Percentiles rank a stretch among this genome's conserved stretches.
Conservation (phyloP, 2,888 invertebrate species). For the Thymelicus lineola region DNA sequence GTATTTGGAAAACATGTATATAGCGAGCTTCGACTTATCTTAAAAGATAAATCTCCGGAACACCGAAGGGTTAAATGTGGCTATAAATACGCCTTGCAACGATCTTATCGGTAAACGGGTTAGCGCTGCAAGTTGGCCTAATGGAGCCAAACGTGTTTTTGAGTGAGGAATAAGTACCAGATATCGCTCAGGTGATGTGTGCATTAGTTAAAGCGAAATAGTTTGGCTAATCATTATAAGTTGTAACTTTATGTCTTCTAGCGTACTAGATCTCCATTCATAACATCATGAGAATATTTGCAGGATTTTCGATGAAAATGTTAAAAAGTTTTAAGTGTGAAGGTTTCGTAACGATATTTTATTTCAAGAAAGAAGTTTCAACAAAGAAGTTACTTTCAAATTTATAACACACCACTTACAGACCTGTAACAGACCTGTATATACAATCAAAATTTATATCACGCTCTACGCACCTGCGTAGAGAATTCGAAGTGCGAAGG, state of each 20-base stretch:
- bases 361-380: too few relatives aligned
- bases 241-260: not conserved
- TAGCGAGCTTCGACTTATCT: conserved; percentile 11
- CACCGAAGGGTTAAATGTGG: conserved; percentile 34
- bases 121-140: conserved; percentile 18
- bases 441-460: too few relatives aligned
- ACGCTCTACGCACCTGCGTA: too few relatives aligned
- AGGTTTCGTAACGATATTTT: too few relatives aligned
- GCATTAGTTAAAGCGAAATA: not conserved
- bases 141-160: conserved; percentile 22
- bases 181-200: not conserved
- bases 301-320: too few relatives aligned
- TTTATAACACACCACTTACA: too few relatives aligned
- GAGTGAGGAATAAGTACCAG: conserved; percentile 5
- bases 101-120: conserved; percentile 26
- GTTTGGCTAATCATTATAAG: not conserved
- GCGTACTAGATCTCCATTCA: too few relatives aligned
- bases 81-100: conserved; percentile 46
- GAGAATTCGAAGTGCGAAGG: too few relatives aligned
- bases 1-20: conserved; percentile 17
- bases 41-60: conserved; percentile 20
- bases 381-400: too few relatives aligned
- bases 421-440: too few relatives aligned
- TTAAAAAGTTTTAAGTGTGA: too few relatives aligned
- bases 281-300: too few relatives aligned